Evolutionary conservation across 2,888 invertebrate species (phyloP).

Genomic region (Drosophila ustulata): DNA sequence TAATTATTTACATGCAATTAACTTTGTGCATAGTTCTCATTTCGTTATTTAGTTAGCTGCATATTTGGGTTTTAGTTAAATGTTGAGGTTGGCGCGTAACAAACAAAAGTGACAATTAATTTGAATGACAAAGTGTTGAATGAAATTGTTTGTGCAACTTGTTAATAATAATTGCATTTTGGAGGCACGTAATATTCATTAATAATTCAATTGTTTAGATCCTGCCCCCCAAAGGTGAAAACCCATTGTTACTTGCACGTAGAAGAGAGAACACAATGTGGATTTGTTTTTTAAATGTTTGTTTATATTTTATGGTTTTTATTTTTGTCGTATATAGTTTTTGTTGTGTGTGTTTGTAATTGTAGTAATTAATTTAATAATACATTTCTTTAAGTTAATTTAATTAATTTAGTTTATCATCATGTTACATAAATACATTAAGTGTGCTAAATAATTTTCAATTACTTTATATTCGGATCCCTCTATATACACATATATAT

Average conservation of each 20-base stretch:
- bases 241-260: too few relatives aligned
- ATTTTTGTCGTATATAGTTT: slow-evolving; percentile 66
- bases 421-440: slow-evolving; percentile 78
- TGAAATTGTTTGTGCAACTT: slow-evolving; percentile 3
- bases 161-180: neutral
- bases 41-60: slow-evolving; percentile 53
- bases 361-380: slow-evolving; percentile 80
- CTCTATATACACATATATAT: slow-evolving; percentile 58
- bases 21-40: slow-evolving; percentile 55
- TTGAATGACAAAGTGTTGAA: slow-evolving; percentile 34
- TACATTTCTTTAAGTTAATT: slow-evolving; percentile 79
- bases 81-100: slow-evolving; percentile 27
- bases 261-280: neutral
- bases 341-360: slow-evolving; percentile 60
- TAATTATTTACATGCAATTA: slow-evolving; percentile 79
- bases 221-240: neutral
- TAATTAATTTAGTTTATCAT: slow-evolving; percentile 69
- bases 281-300: slow-evolving; percentile 47
- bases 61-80: slow-evolving; percentile 30
- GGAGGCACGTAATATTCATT: too few relatives aligned
- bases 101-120: slow-evolving; percentile 50
- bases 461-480: slow-evolving; percentile 43
- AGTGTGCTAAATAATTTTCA: slow-evolving; percentile 70
- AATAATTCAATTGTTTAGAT: neutral
- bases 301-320: slow-evolving; percentile 73